These are phyloP conservation scores for Rhinogobio ventralis DNA, from an alignment of 2,797 vertebrate genomes.

Conservation along the genomic window DNA sequence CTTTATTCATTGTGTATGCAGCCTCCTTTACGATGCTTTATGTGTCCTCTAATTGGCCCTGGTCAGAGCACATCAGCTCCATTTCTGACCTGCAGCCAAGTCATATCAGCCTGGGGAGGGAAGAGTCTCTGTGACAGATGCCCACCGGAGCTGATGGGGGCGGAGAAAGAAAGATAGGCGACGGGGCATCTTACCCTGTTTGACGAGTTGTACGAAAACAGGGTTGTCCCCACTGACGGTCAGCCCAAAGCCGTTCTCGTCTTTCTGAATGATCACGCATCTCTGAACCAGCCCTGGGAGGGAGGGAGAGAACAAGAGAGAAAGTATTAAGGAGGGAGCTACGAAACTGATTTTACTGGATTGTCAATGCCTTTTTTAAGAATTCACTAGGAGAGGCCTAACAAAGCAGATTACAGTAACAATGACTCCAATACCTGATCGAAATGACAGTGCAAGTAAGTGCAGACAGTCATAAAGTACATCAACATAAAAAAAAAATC, in stretches of 20 bases:
- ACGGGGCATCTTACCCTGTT: constrained; percentile 85
- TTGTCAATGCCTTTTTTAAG: constrained; percentile 17
- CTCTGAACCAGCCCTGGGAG: constrained; percentile 92
- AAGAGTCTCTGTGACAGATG: neutral
- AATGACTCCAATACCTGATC: neutral
- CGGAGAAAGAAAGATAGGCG: neutral
- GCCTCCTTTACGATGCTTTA: neutral
- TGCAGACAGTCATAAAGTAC: neutral
- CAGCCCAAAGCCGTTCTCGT: constrained; percentile 95
- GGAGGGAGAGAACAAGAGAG: neutral
- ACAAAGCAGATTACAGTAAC: neutral
- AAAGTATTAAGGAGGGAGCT: neutral
- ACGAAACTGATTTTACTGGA: constrained; percentile 2
- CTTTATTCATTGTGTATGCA: neutral
- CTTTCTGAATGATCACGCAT: constrained; percentile 95
- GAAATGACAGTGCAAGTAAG: neutral
- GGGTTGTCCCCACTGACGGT: constrained; percentile 98
- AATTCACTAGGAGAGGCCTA: constrained; percentile 3
- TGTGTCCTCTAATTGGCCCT: constrained; percentile 37
- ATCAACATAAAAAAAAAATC: neutral
- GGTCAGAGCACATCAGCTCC: constrained; percentile 45
- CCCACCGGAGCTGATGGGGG: neutral
- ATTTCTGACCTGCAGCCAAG: constrained; percentile 50
- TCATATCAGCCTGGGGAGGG: constrained; percentile 37
- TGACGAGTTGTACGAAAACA: constrained; percentile 97